Evolutionary conservation across 2,113 vertebrate genomes (phyloP), one percentile per base, ranked within the genome.

Genomic region (Caranx ignobilis): DNA sequence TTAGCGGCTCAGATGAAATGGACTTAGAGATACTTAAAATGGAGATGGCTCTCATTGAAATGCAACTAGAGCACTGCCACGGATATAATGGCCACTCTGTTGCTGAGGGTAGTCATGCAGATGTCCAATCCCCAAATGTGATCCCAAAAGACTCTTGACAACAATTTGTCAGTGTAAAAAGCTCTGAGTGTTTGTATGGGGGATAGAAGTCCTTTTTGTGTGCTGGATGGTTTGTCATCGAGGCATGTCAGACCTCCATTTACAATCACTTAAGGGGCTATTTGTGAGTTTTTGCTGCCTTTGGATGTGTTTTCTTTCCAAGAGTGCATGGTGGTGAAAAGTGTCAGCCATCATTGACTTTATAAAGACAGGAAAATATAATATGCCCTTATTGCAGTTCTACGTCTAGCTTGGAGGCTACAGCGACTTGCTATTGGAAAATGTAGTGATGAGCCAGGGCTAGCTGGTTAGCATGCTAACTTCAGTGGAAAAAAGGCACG

Each of bases 21-120:
- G 75, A 76, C 61, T 75, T 59, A 63, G 68, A 71, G 73, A 83
- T 37, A 45, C 75, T 85, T 80, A 64, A 79, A 88, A 89, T 75
- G 77, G 77, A 83, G 82, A 83, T 73, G 56, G 59, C 45, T 80
- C 75, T 60, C 64, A 88, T 79, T 89, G 79, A 92, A 86, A 87
- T 91, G 82, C 73, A 89, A 84, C 77, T 88, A 73, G 73, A 90
- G 75, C 82, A 74, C 76, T 16, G 67, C 52, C 66, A 68, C 55
- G 45, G 78, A 80, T 65, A 45, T 89, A 85, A 91, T 81, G 65
- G 48, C 85, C 75, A 69, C 63, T 69, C 47, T 79, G 81, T 83
- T 83, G 80, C 71, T 77, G 62, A 81, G 86, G 66, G 79, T 48
- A 71, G 71, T 75, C 61, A 57, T 65, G 55, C 80, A 69, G 75